A percentile compares a stretch with the other conserved stretches of the same genome.
Evolutionary conservation across 2,797 vertebrate species (phyloP).

Genomic region (Balearica regulorum): DNA sequence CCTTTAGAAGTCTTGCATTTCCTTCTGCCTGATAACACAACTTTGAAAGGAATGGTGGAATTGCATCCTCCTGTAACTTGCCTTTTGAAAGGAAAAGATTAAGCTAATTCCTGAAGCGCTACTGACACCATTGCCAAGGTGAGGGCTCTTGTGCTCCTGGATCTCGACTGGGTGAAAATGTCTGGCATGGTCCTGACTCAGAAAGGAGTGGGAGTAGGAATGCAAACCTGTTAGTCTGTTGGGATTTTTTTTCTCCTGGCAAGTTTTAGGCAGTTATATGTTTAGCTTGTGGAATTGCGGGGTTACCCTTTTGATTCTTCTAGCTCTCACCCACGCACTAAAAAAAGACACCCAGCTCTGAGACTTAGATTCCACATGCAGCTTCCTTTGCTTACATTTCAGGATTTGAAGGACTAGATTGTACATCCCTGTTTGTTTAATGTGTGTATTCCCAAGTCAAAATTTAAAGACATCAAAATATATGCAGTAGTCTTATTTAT

Average conservation of each 20-base stretch:
- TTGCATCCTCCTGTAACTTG: background rate
- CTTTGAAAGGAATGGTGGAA: background rate
- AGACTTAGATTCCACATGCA: background rate
- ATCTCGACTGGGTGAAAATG: background rate
- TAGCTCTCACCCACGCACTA: background rate
- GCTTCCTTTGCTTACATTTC: background rate
- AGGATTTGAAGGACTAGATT: background rate
- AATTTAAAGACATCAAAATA: background rate
- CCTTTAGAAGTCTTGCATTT: background rate
- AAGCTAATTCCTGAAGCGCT: background rate
- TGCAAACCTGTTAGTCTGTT: background rate
- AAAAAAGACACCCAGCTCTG: background rate
- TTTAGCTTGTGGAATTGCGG: background rate
- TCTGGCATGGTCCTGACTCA: background rate
- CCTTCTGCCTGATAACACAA: background rate
- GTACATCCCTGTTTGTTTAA: background rate
- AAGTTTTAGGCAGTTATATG: background rate
- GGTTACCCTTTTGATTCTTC: background rate
- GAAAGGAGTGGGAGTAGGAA: background rate
- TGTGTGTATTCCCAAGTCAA: background rate
- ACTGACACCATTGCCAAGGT: background rate
- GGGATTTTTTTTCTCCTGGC: background rate
- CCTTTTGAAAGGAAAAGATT: background rate
- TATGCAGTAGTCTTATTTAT: background rate
- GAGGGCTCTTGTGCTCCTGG: background rate